phyloP scores from a whole-genome alignment of 2,888 invertebrate genomes.

The Polyommatus iphigenia region DNA sequence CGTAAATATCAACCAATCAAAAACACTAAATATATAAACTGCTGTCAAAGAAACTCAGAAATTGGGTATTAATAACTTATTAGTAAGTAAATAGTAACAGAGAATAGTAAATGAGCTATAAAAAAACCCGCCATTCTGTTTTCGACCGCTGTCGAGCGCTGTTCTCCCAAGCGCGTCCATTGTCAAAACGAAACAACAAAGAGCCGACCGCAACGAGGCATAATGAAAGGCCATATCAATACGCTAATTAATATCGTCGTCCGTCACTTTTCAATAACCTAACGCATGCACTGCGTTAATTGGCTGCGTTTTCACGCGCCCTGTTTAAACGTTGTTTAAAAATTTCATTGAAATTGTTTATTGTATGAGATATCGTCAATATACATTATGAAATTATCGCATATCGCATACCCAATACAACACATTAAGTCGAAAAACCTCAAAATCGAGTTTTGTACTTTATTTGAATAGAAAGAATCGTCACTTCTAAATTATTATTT shows the following conservation, averaged over 20 bases:
- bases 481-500: no score
- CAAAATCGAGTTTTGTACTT: no score
- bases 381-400: no score
- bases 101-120: no score
- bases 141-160: background rate
- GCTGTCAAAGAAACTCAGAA: no score
- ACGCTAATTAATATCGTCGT: conserved; percentile 53
- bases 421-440: no score
- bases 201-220: conserved; percentile 28
- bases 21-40: no score
- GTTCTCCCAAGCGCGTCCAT: background rate
- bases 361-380: background rate
- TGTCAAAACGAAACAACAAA: conserved; percentile 31
- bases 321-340: background rate
- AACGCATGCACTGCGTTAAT: conserved; percentile 41
- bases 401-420: no score
- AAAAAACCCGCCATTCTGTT: background rate
- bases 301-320: conserved; percentile 34
- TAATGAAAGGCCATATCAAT: conserved; percentile 46
- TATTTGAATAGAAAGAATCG: no score
- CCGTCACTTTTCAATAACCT: conserved; percentile 43
- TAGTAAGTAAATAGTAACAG: no score
- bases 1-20: no score
- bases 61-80: no score
- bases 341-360: background rate